Evolutionary conservation across 2,888 invertebrate species (phyloP).

Genomic region (Trissolcus japonicus): DNA sequence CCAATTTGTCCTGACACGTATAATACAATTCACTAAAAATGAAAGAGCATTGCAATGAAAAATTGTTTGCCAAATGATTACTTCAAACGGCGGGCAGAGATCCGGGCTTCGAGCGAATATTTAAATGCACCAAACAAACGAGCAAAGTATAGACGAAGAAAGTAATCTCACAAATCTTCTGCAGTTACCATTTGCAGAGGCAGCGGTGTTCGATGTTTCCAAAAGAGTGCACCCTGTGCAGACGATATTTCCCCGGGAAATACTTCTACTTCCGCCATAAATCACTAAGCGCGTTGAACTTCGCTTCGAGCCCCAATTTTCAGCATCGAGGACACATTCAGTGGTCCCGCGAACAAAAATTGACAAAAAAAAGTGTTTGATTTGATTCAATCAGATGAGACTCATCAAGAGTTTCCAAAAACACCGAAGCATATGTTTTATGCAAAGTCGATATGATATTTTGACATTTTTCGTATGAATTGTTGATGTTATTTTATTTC

Average conservation of each 20-base stretch:
- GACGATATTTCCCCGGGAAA: constrained; percentile 70
- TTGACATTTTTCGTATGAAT: neutral
- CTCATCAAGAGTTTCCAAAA: too few species aligned
- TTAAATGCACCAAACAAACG: constrained; percentile 50
- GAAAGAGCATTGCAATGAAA: constrained; percentile 26
- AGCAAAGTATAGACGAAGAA: constrained; percentile 53
- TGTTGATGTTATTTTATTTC: neutral
- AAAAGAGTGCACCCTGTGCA: constrained; percentile 66
- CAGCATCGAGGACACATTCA: constrained; percentile 61
- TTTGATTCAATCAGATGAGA: too few species aligned
- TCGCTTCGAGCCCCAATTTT: constrained; percentile 65
- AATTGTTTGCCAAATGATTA: constrained; percentile 51
- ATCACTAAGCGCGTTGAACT: constrained; percentile 65
- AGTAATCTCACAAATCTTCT: constrained; percentile 67
- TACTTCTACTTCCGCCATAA: constrained; percentile 71
- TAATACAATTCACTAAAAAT: constrained; percentile 16
- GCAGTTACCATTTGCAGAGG: constrained; percentile 61
- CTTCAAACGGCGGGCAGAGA: constrained; percentile 30
- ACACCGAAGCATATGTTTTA: neutral
- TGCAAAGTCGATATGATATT: neutral
- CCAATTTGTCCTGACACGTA: constrained; percentile 20
- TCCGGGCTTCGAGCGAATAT: constrained; percentile 49
- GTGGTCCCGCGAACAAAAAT: constrained; percentile 6
- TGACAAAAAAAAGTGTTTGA: neutral
- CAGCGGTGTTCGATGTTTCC: constrained; percentile 68